Percentiles rank a stretch among this genome's conserved stretches.
These are phyloP conservation scores for Hipposideros armiger DNA, from an alignment of 2,113 vertebrate genomes.

Conservation along the genomic window DNA sequence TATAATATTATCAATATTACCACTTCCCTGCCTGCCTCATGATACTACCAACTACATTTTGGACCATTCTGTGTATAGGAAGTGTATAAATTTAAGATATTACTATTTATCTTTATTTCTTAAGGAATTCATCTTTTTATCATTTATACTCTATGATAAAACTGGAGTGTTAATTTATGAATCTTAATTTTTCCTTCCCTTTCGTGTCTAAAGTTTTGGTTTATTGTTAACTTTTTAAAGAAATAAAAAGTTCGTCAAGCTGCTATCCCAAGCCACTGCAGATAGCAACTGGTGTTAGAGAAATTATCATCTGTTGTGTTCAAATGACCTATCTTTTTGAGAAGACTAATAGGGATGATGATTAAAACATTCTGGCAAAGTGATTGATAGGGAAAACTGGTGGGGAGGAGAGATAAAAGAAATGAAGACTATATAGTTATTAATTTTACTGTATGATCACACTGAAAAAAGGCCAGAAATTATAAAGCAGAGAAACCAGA, in stretches of 20 bases:
- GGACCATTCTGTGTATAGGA: neutral
- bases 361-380: neutral
- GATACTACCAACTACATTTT: neutral
- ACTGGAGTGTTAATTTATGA: neutral
- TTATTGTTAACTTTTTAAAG: conserved; percentile 46
- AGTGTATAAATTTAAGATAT: neutral
- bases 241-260: neutral
- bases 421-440: neutral
- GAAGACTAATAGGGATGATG: neutral
- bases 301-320: neutral
- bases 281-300: neutral
- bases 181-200: neutral
- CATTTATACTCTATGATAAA: neutral
- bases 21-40: neutral
- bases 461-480: neutral
- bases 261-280: neutral
- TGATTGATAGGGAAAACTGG: neutral
- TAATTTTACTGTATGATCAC: neutral
- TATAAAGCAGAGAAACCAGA: conserved; percentile 13
- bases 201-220: neutral
- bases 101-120: conserved; percentile 12
- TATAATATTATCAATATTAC: neutral
- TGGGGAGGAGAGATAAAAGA: neutral
- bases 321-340: neutral
- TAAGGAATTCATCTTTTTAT: neutral